These are phyloP conservation scores for Lissocephala sabroskyi DNA, from an alignment of 2,888 invertebrate genomes.

Conservation along the genomic window DNA sequence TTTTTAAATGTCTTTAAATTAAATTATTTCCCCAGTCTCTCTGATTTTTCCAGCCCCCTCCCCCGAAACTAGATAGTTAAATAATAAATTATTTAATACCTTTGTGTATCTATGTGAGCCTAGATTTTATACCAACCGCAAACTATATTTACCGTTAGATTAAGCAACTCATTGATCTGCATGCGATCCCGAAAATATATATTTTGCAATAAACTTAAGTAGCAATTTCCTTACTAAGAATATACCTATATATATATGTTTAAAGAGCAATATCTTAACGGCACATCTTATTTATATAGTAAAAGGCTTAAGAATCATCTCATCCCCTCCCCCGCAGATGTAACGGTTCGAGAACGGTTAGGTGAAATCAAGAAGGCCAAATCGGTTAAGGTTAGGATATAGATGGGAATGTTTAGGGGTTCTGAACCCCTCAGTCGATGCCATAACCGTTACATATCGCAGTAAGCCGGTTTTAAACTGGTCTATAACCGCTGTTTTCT, in stretches of 20 bases:
- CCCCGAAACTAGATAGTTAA: too few relatives aligned
- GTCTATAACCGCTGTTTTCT: not conserved
- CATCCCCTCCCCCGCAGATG: conserved; percentile 16
- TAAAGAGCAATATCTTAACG: too few relatives aligned
- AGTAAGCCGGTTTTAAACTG: not conserved
- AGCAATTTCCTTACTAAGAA: not conserved
- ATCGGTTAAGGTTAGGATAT: conserved; percentile 20
- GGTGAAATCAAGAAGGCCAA: conserved; percentile 28
- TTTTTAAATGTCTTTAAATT: conserved; percentile 10
- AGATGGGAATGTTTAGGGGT: conserved; percentile 14
- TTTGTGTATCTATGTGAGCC: conserved; percentile 1
- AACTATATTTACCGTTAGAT: conserved; percentile 15
- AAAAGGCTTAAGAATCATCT: not conserved
- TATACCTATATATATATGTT: too few relatives aligned
- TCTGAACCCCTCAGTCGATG: conserved; percentile 37
- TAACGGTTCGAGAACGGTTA: conserved; percentile 37
- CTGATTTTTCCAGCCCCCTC: too few relatives aligned
- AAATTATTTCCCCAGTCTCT: conserved; percentile 27
- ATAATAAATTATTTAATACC: conserved; percentile 3
- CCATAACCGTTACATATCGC: conserved; percentile 55
- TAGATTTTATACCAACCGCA: conserved; percentile 23
- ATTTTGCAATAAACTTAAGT: not conserved
- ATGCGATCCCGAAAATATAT: conserved; percentile 17
- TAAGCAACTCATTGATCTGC: conserved; percentile 20
- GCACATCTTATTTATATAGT: too few relatives aligned